These are phyloP conservation scores for Pontoporia blainvillei DNA, from an alignment of 2,113 vertebrate genomes.

Conservation along the genomic window DNA sequence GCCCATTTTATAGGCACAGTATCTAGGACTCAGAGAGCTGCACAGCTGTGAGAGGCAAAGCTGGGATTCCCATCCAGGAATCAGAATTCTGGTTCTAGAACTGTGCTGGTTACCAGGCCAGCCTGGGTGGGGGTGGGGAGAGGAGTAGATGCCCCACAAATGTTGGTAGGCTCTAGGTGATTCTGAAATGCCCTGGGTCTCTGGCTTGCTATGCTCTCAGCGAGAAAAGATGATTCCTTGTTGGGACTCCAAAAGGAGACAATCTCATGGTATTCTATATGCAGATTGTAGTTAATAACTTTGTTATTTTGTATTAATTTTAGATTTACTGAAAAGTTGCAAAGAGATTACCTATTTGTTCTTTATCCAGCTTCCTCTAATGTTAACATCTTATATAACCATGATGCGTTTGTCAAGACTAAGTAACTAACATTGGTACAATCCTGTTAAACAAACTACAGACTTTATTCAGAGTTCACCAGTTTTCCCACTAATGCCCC, in stretches of 20 bases:
- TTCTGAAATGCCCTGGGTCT: neutral
- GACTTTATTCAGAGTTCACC: neutral
- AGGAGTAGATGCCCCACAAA: neutral
- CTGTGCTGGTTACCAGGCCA: neutral
- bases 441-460: neutral
- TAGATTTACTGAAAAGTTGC: neutral
- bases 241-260: neutral
- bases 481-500: neutral
- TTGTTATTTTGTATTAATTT: neutral
- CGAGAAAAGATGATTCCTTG: neutral
- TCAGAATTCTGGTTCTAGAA: neutral
- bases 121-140: fast-evolving
- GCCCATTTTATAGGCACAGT: neutral
- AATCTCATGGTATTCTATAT: neutral
- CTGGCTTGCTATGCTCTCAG: neutral
- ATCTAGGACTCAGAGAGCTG: neutral
- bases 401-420: neutral
- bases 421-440: neutral
- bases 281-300: neutral
- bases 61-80: neutral
- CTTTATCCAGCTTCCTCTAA: neutral
- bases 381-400: neutral
- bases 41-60: neutral
- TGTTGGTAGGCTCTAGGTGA: neutral
- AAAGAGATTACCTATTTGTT: neutral